Base-by-base conservation (phyloP, 2,797 vertebrate genomes). In the Spinus pinus region DNA sequence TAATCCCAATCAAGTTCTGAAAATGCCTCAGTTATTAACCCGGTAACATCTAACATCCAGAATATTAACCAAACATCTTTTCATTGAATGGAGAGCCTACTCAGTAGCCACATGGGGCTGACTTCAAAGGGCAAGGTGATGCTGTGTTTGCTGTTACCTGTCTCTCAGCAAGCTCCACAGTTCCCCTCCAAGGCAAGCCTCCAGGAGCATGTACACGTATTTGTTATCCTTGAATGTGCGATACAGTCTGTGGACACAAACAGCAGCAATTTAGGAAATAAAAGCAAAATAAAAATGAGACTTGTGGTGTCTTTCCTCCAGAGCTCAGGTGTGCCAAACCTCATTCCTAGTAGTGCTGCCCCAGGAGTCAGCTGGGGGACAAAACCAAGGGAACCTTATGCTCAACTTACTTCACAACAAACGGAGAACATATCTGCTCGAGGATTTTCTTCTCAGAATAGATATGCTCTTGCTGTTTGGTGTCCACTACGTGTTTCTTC, bases 201-300 rank as follows among this genome's bases (percentile, higher is more conserved):
- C 99, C 97, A 99, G 97, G 82, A 99, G 98, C 99, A 99, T 99
- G 97, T 99, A 99, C 12, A 99, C 99, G 3, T 98, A 99, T 82
- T 99, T 99, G 78, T 96, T 98, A 44, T 99, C 99, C 97, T 98
- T 99, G 97, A 99, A 99, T 1, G 99, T 99, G n/a, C 98, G 98
- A 92, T 99, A 99, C 7, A 99, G 89, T 81, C 99, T 99, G 97
- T 24, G 89, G 89, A 84, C 42, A 95, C 31, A 97, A 56, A 85
- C 8, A 37, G 19, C 24, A 58, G 37, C 49, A 31, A 39, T 39
- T 80, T 5, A 46, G 58, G 17, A 64, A 65, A 78, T 39, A 39
- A 41, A 41, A 61, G 24, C 42, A 44, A 78, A 81, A 62, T 21
- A 30, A 80, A 66, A 46, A 8, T 0, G 0, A 66, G 15, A 5